Percentiles rank a stretch among this genome's conserved stretches.
These are phyloP conservation scores for Callyntrura sp. DNA, from an alignment of 2,888 invertebrate species.

Conservation along the genomic window DNA sequence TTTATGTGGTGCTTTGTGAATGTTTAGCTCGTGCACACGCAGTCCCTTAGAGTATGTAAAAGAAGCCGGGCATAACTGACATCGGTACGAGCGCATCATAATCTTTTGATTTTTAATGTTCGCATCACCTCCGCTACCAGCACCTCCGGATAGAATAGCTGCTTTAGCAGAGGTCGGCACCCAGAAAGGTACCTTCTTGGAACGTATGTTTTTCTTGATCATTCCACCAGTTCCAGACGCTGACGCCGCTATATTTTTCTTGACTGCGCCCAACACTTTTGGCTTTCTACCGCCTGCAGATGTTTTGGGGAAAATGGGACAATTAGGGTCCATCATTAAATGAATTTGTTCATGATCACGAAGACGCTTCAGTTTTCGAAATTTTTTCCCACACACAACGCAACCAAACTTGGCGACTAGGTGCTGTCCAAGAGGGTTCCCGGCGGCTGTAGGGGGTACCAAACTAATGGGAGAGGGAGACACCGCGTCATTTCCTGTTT, in stretches of 20 bases:
- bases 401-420: slow-evolving; percentile 6
- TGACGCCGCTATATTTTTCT: no score
- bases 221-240: neutral
- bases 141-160: no score
- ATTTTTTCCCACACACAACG: neutral
- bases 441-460: neutral
- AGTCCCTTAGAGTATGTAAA: neutral
- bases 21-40: neutral
- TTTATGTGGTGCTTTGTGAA: slow-evolving; percentile 1
- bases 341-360: slow-evolving; percentile 19
- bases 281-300: neutral
- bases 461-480: neutral
- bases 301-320: neutral
- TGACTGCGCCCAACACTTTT: neutral
- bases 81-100: neutral
- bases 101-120: neutral
- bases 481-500: neutral
- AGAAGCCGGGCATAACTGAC: neutral
- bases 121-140: no score
- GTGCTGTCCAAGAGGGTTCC: neutral
- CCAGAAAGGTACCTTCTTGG: neutral
- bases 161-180: no score
- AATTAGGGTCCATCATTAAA: neutral
- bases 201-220: neutral
- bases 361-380: neutral